phyloP scores from a whole-genome alignment of 2,113 vertebrate genomes.

The Callochromis pleurospilus region DNA sequence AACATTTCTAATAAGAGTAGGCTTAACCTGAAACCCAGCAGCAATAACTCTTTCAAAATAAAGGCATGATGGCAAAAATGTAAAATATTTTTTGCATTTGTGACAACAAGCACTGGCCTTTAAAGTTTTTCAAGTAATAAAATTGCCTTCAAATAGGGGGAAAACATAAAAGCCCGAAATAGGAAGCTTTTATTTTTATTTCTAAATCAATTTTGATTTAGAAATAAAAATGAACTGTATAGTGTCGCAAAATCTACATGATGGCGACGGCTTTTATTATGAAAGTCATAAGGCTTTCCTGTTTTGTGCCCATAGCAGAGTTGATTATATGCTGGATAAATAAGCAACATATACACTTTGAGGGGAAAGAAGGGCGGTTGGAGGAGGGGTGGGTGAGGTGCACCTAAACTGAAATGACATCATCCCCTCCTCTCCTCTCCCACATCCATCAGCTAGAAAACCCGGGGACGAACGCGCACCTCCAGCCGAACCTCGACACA shows the following conservation, averaged over 20 bases:
- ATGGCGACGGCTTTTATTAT: constrained; percentile 25
- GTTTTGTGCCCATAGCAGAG: not conserved
- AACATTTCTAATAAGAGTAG: not conserved
- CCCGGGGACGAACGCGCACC: constrained; percentile 18
- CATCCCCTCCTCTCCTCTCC: constrained; percentile 5
- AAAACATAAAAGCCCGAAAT: not conserved
- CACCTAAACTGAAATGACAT: constrained; percentile 57
- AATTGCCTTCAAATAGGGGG: not conserved
- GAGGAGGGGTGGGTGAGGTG: not conserved
- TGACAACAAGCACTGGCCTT: not conserved
- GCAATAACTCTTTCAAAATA: not conserved
- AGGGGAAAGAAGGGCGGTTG: not conserved
- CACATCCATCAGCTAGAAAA: constrained; percentile 15
- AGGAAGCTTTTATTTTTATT: not conserved
- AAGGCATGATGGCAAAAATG: not conserved
- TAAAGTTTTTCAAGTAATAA: not conserved
- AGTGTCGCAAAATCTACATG: not conserved
- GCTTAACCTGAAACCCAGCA: not conserved
- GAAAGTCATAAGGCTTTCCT: constrained; percentile 15
- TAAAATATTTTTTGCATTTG: not conserved
- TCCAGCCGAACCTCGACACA: constrained; percentile 21
- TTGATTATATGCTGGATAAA: not conserved
- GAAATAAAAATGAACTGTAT: not conserved
- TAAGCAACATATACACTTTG: not conserved
- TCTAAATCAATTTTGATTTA: not conserved